Base-by-base conservation (phyloP, 2,888 invertebrate species). In the Nephrotoma guestfalica region DNA sequence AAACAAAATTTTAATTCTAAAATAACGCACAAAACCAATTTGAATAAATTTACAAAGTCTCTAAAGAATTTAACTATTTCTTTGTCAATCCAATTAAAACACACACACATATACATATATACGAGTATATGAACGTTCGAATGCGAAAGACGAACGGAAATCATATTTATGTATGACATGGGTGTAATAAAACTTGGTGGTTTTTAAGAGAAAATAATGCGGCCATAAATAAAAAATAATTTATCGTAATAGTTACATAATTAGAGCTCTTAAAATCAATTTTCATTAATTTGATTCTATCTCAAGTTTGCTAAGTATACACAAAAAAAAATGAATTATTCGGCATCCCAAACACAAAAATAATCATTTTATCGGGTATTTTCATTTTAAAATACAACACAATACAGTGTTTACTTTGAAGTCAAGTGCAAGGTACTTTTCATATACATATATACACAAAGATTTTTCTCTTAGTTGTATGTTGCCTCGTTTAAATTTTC, bases 381-480 rank as follows among this genome's bases (percentile, higher is more conserved):
- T 30, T 30, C 71, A 71, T 71, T 71, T 11, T 30, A 30, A 71
- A 30, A 30, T 30, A 30, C 30, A 30, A 30, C 30, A 71, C 30
- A 71, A 18, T 2, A 30, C 9, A 71, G 7, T 9, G 71, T 41
- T 84, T 84, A 41, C 41, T 84, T 84, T 84, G 13, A 84, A 84
- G 84, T 84, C 84, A 84, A 84, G 84, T 84, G 84, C 84, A 84
- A 84, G 84, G 84, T 84, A 84, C 84, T 84, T 84, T 84, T 71
- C 18, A 30, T 57, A 18, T 71, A 71, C 71, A 71, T 9, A 71
- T 30, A 71, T 30, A 18, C 2, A 71, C 18, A 71, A 71, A 6
- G 30, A 3, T 13, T 30, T 30, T 6, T 71, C 30, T 71, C 9
- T 71, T 71, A 30, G 30, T 71, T 71, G 9, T 71, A 30, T 71